Evolutionary conservation across 1,140 invertebrate species (phyloP).

Genomic region (Rhopalosiphum maidis): DNA sequence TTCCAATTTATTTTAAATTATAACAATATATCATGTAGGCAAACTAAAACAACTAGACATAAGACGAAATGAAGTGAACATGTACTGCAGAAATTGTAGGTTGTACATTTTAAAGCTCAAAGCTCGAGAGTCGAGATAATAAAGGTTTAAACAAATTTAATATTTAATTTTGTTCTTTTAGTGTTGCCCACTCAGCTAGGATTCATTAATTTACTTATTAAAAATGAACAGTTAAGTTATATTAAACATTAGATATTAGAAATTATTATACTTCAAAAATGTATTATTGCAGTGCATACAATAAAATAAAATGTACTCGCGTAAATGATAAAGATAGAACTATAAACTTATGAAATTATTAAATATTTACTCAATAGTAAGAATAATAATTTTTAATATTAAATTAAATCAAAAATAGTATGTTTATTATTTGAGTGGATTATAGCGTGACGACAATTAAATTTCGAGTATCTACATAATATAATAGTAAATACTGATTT

Average conservation of each 20-base stretch:
- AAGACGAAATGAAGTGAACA: not conserved
- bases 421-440: not conserved
- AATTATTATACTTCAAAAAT: not conserved
- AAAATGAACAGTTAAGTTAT: not conserved
- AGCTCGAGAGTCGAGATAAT: not conserved
- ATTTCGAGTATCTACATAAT: no score
- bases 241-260: not conserved
- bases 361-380: not conserved
- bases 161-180: not conserved
- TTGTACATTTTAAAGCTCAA: not conserved
- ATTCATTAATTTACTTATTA: not conserved
- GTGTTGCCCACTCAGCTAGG: no score
- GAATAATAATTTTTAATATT: not conserved
- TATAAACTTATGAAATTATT: not conserved
- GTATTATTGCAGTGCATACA: not conserved
- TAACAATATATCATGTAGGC: not conserved
- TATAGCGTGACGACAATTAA: no score
- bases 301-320: not conserved
- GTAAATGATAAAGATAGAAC: not conserved
- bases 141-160: not conserved
- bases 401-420: not conserved
- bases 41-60: not conserved
- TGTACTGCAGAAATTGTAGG: not conserved
- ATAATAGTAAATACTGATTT: no score
- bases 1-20: conserved; percentile 15